phyloP scores from a whole-genome alignment of 2,888 invertebrate species.

The Poecilobothrus nobilitatus region DNA sequence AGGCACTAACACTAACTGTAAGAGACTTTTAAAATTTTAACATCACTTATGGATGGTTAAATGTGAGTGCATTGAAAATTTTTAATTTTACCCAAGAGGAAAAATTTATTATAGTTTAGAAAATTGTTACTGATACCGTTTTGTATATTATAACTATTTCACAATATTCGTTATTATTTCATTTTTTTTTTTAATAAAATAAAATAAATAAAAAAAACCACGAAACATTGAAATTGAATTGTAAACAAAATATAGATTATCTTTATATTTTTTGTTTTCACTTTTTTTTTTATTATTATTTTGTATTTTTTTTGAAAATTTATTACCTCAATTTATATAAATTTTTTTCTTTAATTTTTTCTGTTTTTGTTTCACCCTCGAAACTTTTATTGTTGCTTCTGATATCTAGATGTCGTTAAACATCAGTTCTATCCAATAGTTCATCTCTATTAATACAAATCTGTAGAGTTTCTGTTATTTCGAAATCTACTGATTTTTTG shows the following conservation, averaged over 20 bases:
- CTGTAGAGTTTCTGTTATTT: too few relatives aligned
- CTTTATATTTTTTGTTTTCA: background rate
- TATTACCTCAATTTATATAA: constrained; percentile 1
- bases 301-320: background rate
- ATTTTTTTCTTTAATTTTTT: background rate
- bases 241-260: constrained; percentile 1
- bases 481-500: too few relatives aligned
- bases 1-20: too few relatives aligned
- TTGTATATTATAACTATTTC: background rate
- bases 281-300: background rate
- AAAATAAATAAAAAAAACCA: background rate
- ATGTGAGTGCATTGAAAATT: too few relatives aligned
- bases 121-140: too few relatives aligned
- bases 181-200: background rate
- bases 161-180: background rate
- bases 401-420: background rate
- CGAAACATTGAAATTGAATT: background rate
- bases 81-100: too few relatives aligned
- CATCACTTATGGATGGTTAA: too few relatives aligned
- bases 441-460: constrained; percentile 1
- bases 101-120: too few relatives aligned
- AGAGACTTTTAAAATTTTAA: too few relatives aligned
- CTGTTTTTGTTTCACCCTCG: background rate
- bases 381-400: background rate
- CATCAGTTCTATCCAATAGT: background rate